These are phyloP conservation scores for Chascanopsetta lugubris DNA, from an alignment of 2,113 vertebrate species.

Conservation along the genomic window DNA sequence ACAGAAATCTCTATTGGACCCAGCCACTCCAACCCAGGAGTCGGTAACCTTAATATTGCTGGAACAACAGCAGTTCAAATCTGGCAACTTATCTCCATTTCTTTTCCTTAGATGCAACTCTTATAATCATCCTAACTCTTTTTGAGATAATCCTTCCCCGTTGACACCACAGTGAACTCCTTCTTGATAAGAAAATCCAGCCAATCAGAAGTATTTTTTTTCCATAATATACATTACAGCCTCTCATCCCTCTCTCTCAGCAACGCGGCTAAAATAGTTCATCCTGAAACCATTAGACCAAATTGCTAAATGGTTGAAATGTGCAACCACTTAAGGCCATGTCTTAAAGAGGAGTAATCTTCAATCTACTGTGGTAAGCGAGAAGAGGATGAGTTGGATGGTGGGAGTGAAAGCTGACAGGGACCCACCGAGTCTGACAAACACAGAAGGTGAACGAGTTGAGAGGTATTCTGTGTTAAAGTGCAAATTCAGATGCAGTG, in stretches of 20 bases:
- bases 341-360: slow-evolving; percentile 78
- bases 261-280: slow-evolving; percentile 67
- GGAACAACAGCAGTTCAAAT: slow-evolving; percentile 17
- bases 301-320: slow-evolving; percentile 82
- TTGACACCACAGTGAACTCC: slow-evolving; percentile 55
- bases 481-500: slow-evolving; percentile 6
- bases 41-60: not conserved
- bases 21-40: not conserved
- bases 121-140: slow-evolving; percentile 42
- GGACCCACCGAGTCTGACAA: slow-evolving; percentile 32
- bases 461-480: slow-evolving; percentile 43
- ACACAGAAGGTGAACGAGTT: slow-evolving; percentile 15
- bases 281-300: slow-evolving; percentile 81
- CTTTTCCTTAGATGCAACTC: slow-evolving; percentile 22
- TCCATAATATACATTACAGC: slow-evolving; percentile 39
- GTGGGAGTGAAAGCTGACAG: slow-evolving; percentile 32
- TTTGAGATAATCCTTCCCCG: slow-evolving; percentile 46
- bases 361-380: slow-evolving; percentile 73
- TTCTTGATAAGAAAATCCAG: slow-evolving; percentile 45
- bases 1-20: too few species aligned
- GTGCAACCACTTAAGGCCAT: slow-evolving; percentile 79
- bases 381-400: slow-evolving; percentile 55
- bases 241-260: slow-evolving; percentile 47
- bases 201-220: slow-evolving; percentile 58
- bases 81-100: slow-evolving; percentile 9